Conservation (phyloP, 2,797 vertebrate genomes). For the Philypnodon macrostomus region DNA sequence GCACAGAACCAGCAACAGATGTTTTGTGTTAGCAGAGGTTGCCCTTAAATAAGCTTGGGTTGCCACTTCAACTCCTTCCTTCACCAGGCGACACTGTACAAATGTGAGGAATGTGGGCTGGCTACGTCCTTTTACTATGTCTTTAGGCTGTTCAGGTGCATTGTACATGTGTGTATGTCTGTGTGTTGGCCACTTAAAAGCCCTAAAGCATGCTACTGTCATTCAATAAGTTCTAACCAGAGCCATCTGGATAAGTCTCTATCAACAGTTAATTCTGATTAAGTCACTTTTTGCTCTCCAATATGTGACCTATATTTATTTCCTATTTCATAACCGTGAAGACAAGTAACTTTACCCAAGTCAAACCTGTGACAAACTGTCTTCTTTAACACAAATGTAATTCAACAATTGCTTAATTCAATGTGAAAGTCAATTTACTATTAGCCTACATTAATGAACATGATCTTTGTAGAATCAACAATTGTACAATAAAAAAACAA, state of each 20-base stretch:
- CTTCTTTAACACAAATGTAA: no score
- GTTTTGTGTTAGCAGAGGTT: conserved; percentile 54
- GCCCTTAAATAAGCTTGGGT: conserved; percentile 45
- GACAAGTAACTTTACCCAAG: no score
- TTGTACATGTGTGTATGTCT: conserved; percentile 10
- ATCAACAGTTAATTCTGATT: conserved; percentile 8
- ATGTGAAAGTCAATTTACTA: no score
- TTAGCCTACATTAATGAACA: no score
- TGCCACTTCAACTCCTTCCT: conserved; percentile 50
- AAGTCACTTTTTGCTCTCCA: not conserved
- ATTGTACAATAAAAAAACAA: no score
- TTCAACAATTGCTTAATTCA: no score
- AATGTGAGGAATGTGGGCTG: conserved; percentile 29
- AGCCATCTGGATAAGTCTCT: conserved; percentile 10
- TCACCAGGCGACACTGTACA: conserved; percentile 28
- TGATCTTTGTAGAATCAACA: no score
- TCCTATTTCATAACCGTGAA: no score
- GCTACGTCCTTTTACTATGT: conserved; percentile 31
- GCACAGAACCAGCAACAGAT: conserved; percentile 46
- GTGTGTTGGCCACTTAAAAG: no score
- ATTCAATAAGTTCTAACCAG: conserved; percentile 1
- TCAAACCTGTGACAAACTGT: no score
- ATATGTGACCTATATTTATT: not conserved
- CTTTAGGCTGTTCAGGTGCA: conserved; percentile 32
- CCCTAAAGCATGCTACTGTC: not conserved